Evolutionary conservation across 2,797 vertebrate genomes (phyloP).

Genomic region (Argya squamiceps): DNA sequence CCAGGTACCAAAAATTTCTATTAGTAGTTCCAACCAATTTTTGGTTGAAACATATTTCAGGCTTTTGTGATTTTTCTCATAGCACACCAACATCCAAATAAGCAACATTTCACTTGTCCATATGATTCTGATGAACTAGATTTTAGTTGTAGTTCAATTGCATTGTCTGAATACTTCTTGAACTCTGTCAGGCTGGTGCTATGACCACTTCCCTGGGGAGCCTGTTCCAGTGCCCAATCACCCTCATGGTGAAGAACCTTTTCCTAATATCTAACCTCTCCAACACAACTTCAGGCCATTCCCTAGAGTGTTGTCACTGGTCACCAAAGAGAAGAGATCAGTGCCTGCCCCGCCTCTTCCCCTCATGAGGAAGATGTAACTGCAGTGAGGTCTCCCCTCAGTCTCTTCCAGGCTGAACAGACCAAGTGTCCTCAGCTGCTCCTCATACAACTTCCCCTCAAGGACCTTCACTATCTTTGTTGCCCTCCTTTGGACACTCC

Average conservation of each 20-base stretch:
- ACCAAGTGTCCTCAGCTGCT: rapidly evolving
- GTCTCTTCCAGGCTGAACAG: neutral
- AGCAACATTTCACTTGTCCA: neutral
- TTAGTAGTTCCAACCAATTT: neutral
- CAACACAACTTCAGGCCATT: neutral
- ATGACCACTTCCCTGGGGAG: neutral
- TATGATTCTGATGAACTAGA: neutral
- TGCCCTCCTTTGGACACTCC: rapidly evolving
- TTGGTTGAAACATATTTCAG: neutral
- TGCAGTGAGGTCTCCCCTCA: neutral
- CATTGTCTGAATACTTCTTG: rapidly evolving
- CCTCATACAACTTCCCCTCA: rapidly evolving
- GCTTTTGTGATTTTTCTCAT: neutral
- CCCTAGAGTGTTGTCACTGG: rapidly evolving
- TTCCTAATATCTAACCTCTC: rapidly evolving
- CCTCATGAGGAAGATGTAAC: rapidly evolving
- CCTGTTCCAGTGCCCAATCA: neutral
- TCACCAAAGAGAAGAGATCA: neutral
- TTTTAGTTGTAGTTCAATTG: neutral
- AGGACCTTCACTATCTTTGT: rapidly evolving
- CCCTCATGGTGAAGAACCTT: neutral
- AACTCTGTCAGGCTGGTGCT: neutral
- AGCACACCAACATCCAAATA: neutral
- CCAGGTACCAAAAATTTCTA: neutral
- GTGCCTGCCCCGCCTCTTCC: neutral